Evolutionary conservation across 2,888 invertebrate genomes (phyloP), one percentile per base, ranked within the genome.

Genomic region (Acanthosepion pharaonis): DNA sequence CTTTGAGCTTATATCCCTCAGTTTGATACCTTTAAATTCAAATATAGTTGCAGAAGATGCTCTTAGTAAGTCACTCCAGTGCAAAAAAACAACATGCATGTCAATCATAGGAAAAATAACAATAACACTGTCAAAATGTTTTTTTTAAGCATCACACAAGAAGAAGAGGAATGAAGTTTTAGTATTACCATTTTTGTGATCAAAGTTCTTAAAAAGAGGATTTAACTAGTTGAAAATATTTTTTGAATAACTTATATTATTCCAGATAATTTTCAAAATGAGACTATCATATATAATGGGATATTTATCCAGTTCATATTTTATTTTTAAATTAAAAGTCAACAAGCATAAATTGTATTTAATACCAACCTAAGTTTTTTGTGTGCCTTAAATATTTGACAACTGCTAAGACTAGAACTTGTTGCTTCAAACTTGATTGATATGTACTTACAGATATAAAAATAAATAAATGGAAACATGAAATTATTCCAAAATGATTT

Each of bases 1-100:
- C 93, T 93, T 93, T 93, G 93, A 93, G 33, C 93, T 93, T 93
- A 93, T n/a, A 93, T 93, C 93, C 93, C 93, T 49, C 93, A 93
- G 93, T 93, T 93, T 51, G 93, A 93, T 93, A 93, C 93, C 93
- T 93, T 93, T 49, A 78, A 93, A 93, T 93, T 93, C 53, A 93
- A 93, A 93, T 93, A 93, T 93, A 93, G 93, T 93, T 49, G 49
- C 93, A 93, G 93, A 93, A 93, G 93, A 49, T 49, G 18, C 53
- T 51, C 23, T 48, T 93, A 93, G 93, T n/a, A 51, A 93, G 48
- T 78, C 78, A 78, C 78, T 78, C 78, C 78, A 78, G 78, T 78
- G 78, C 78, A 78, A n/a, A 78, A n/a, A 33, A 78, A 78, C 59
- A 78, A n/a, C 78, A 78, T 78, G 78, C 78, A 78, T n/a, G 78